Conservation (phyloP, 2,888 invertebrate species). For the Nesidiocoris tenuis region DNA sequence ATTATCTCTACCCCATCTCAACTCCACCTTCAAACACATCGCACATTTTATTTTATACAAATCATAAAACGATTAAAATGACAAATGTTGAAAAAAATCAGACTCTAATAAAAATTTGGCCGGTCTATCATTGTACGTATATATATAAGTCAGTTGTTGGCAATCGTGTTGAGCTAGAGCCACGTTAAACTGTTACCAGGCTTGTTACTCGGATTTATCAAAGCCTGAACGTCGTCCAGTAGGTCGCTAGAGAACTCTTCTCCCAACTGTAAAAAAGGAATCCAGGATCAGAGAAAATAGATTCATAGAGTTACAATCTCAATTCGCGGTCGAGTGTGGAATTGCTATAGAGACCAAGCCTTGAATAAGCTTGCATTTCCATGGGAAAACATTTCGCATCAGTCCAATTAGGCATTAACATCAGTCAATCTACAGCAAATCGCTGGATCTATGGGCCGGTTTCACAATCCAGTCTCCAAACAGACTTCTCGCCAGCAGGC, state of each 20-base stretch:
- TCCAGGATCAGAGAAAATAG: too few species aligned
- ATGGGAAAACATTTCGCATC: too few species aligned
- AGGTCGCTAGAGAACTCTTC: slow-evolving; percentile 84
- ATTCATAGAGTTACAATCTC: too few species aligned
- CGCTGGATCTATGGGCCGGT: too few species aligned
- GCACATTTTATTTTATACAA: not conserved
- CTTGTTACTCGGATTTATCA: slow-evolving; percentile 84
- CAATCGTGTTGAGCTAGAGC: slow-evolving; percentile 60
- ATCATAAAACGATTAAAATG: not conserved
- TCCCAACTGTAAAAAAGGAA: slow-evolving; percentile 64
- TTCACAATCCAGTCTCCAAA: too few species aligned
- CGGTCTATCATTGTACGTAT: not conserved
- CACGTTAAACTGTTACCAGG: slow-evolving; percentile 83
- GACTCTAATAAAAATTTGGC: not conserved
- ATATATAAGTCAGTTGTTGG: not conserved
- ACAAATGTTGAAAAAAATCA: not conserved
- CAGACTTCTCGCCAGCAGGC: too few species aligned
- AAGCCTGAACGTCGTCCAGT: slow-evolving; percentile 82
- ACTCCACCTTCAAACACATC: not conserved
- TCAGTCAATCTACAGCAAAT: too few species aligned
- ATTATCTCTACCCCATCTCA: too few species aligned
- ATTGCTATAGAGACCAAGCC: too few species aligned
- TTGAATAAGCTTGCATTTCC: too few species aligned
- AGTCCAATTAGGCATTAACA: too few species aligned
- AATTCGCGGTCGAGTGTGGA: too few species aligned